Conservation (phyloP, 2,888 invertebrate species). For the Ecliptopera silaceata region DNA sequence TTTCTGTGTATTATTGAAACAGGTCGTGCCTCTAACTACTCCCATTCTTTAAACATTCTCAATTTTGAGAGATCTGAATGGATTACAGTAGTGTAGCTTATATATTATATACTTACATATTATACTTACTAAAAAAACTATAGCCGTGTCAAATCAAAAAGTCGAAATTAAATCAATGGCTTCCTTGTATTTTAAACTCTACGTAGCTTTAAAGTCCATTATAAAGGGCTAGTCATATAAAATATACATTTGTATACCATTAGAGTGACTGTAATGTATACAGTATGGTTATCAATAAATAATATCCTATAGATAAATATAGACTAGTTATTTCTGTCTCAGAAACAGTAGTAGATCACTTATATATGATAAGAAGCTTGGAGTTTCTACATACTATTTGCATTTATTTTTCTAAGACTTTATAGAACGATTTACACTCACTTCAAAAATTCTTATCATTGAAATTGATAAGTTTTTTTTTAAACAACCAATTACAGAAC, state of each 20-base stretch:
- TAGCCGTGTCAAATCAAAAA: not conserved
- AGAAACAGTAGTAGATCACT: not conserved
- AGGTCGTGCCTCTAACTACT: too few relatives aligned
- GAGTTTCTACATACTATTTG: not conserved
- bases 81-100: not conserved
- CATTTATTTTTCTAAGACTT: slow-evolving; percentile 1
- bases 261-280: not conserved
- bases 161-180: not conserved
- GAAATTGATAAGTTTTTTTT: too few relatives aligned
- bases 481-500: too few relatives aligned
- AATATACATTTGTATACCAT: not conserved
- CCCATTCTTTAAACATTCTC: not conserved
- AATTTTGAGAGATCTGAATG: not conserved
- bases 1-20: too few relatives aligned
- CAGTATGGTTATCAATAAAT: not conserved
- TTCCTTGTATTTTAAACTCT: not conserved
- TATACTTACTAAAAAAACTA: not conserved
- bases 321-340: too few relatives aligned
- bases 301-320: not conserved
- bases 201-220: not conserved
- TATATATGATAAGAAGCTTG: not conserved
- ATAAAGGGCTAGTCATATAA: not conserved
- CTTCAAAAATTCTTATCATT: too few relatives aligned
- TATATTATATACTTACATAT: not conserved
- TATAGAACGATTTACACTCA: too few relatives aligned